A percentile compares a stretch with the other conserved stretches of the same genome.
Conservation (phyloP, 2,888 invertebrate genomes). For the Tachina fera region DNA sequence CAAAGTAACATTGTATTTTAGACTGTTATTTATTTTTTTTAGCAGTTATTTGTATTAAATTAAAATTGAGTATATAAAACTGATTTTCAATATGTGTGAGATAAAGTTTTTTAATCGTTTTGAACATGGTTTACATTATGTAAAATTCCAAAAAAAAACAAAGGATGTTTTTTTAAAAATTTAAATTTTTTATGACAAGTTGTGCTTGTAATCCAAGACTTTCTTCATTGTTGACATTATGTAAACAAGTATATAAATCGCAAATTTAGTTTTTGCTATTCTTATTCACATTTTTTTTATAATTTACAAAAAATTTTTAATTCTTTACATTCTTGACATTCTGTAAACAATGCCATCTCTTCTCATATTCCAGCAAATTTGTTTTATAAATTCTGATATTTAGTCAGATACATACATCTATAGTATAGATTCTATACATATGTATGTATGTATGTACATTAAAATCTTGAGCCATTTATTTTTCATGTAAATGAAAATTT, state of each 20-base stretch:
- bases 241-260: too few relatives aligned
- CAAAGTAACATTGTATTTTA: conserved; percentile 7
- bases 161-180: not conserved
- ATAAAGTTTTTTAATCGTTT: not conserved
- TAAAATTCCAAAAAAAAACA: not conserved
- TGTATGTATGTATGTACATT: too few relatives aligned
- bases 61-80: conserved; percentile 22
- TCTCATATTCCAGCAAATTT: too few relatives aligned
- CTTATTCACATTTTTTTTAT: too few relatives aligned
- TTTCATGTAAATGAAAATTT: not conserved
- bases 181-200: too few relatives aligned
- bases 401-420: too few relatives aligned
- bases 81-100: conserved; percentile 11
- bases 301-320: not conserved
- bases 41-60: conserved; percentile 31
- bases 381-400: too few relatives aligned
- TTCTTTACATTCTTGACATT: not conserved
- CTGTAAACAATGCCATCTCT: not conserved
- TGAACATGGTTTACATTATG: not conserved
- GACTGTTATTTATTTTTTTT: conserved; percentile 37
- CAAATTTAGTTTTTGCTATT: too few relatives aligned
- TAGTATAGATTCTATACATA: too few relatives aligned
- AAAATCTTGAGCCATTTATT: too few relatives aligned
- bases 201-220: too few relatives aligned
- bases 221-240: too few relatives aligned